Percentiles rank a stretch among this genome's conserved stretches.
Conservation (phyloP, 2,113 vertebrate genomes). For the Progne subis region DNA sequence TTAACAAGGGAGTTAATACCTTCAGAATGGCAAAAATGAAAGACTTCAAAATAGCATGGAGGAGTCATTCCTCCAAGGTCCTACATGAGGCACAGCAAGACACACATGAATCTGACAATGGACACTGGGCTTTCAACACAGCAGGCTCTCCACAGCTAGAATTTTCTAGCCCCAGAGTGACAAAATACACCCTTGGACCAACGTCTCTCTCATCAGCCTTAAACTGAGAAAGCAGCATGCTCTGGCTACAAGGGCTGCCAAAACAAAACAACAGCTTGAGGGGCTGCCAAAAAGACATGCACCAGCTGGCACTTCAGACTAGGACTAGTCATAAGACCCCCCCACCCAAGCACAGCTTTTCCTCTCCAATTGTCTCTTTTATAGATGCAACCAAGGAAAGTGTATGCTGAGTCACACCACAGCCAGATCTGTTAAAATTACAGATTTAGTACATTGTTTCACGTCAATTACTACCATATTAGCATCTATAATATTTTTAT, state of each 20-base stretch:
- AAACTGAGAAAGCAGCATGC: conserved; percentile 39
- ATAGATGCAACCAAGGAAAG: not conserved
- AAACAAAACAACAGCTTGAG: conserved; percentile 79
- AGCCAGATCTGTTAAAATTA: not conserved
- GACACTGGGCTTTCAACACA: not conserved
- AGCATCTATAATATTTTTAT: conserved; percentile 12
- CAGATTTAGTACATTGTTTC: not conserved
- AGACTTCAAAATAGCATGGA: not conserved
- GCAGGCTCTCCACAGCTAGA: not conserved
- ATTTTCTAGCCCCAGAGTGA: conserved; percentile 27
- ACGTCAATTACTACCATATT: not conserved
- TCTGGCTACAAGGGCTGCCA: conserved; percentile 44
- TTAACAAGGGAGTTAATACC: not conserved
- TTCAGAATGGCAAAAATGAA: not conserved
- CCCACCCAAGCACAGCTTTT: not conserved
- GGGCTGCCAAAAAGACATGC: conserved; percentile 73
- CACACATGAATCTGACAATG: not conserved
- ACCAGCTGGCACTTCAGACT: conserved; percentile 73
- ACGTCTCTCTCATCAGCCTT: conserved; percentile 2
- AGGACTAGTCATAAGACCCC: not conserved
- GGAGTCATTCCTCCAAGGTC: not conserved
- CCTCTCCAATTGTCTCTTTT: not conserved
- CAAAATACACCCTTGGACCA: conserved; percentile 37
- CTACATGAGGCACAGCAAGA: not conserved
- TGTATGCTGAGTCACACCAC: not conserved